These are phyloP conservation scores for Netelia melanura DNA, from an alignment of 2,888 invertebrate species.

Conservation along the genomic window DNA sequence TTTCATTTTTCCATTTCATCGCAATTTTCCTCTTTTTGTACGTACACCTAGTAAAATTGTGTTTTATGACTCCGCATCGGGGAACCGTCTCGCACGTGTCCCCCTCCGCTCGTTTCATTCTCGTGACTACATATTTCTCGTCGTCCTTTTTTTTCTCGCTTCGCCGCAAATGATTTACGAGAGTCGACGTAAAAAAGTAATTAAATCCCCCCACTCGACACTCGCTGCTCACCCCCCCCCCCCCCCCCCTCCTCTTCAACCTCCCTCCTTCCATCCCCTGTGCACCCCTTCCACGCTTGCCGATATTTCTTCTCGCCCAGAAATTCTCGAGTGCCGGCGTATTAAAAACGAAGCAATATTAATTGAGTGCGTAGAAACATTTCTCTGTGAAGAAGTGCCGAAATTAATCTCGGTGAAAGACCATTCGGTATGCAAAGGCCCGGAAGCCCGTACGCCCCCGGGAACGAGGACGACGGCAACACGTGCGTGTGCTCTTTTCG, in stretches of 20 bases:
- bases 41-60: conserved; percentile 70
- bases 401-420: conserved; percentile 79
- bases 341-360: conserved; percentile 74
- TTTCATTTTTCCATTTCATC: conserved; percentile 24
- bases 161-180: conserved; percentile 81
- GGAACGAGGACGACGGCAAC: conserved; percentile 54
- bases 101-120: conserved; percentile 7
- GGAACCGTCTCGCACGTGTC: conserved; percentile 51
- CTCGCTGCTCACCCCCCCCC: not conserved
- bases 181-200: conserved; percentile 82
- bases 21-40: conserved; percentile 46
- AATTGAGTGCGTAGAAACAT: conserved; percentile 78
- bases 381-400: conserved; percentile 64
- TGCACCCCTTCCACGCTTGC: not conserved
- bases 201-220: conserved; percentile 79
- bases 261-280: not conserved
- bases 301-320: not conserved
- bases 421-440: conserved; percentile 10
- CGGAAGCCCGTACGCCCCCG: conserved; percentile 31
- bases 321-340: conserved; percentile 38
- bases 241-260: not conserved
- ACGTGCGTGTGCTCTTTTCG: conserved; percentile 64
- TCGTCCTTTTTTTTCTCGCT: conserved; percentile 47
- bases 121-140: conserved; percentile 29
- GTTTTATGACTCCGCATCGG: conserved; percentile 81